Conservation (phyloP, 2,888 invertebrate genomes). For the Parochlus steinenii region DNA sequence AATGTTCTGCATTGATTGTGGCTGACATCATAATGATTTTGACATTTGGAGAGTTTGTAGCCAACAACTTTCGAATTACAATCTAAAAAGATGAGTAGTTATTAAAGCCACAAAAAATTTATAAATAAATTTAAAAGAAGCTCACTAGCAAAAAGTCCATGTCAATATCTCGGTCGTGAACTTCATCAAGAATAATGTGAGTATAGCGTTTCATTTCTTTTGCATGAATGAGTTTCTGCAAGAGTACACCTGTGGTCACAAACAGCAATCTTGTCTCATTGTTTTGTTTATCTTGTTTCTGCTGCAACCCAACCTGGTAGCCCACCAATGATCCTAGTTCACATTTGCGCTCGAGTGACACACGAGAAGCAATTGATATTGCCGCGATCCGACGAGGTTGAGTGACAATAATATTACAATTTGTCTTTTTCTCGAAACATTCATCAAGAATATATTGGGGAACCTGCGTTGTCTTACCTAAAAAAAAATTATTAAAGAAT, state of each 20-base stretch:
- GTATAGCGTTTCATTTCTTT: conserved; percentile 64
- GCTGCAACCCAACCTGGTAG: conserved; percentile 40
- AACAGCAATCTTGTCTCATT: conserved; percentile 55
- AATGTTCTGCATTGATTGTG: conserved; percentile 60
- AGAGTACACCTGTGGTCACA: conserved; percentile 76
- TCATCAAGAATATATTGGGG: conserved; percentile 87
- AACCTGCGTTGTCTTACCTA: conserved; percentile 28
- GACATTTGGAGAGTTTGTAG: conserved; percentile 41
- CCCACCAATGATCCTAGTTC: conserved; percentile 67
- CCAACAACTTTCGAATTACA: conserved; percentile 59
- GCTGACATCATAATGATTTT: conserved; percentile 88
- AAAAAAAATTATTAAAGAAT: background rate
- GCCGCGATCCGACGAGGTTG: conserved; percentile 91
- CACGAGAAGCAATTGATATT: conserved; percentile 70
- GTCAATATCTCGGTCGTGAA: conserved; percentile 54
- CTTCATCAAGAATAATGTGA: conserved; percentile 84
- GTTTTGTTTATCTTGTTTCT: background rate
- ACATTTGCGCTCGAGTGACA: conserved; percentile 73
- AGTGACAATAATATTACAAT: conserved; percentile 80
- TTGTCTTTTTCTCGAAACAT: conserved; percentile 39
- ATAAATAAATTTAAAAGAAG: too few relatives aligned
- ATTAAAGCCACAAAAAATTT: too few relatives aligned
- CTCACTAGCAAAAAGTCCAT: conserved; percentile 4
- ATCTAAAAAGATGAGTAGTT: too few relatives aligned
- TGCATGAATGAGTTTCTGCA: conserved; percentile 52